Percentiles rank a stretch among this genome's conserved stretches.
These are phyloP conservation scores for Agrypnia vestita DNA, from an alignment of 1,140 invertebrate species.

Conservation along the genomic window DNA sequence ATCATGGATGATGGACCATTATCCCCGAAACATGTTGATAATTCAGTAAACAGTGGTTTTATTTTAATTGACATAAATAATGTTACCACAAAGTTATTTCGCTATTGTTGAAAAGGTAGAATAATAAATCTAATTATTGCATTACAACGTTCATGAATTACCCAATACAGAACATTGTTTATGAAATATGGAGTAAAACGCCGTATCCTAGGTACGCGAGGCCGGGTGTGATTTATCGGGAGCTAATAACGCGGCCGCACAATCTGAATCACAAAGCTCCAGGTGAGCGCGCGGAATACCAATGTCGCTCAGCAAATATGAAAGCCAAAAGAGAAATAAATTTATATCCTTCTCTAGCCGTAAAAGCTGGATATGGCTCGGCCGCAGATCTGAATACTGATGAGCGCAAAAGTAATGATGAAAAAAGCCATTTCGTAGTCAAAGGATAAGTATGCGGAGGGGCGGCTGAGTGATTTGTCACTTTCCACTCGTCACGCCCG, in stretches of 20 bases:
- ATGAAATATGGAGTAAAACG: no score
- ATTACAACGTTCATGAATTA: no score
- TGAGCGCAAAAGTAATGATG: slow-evolving; percentile 55
- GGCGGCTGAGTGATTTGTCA: slow-evolving; percentile 47
- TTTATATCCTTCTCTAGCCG: slow-evolving; percentile 58
- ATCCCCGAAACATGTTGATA: no score
- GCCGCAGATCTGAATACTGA: slow-evolving; percentile 56
- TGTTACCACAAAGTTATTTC: no score
- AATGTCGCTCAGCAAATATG: slow-evolving; percentile 52
- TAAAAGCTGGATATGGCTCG: slow-evolving; percentile 56
- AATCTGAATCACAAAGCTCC: slow-evolving; percentile 58
- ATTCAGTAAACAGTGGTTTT: no score
- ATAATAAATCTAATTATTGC: no score
- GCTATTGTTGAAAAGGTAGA: no score
- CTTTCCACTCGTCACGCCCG: slow-evolving; percentile 37
- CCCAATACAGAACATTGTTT: no score
- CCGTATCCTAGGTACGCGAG: neutral
- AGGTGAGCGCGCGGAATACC: slow-evolving; percentile 56
- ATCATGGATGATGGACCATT: no score
- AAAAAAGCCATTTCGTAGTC: slow-evolving; percentile 54
- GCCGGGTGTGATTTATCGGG: slow-evolving; percentile 53
- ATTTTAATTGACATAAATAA: no score
- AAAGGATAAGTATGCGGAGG: slow-evolving; percentile 42
- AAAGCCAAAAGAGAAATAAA: slow-evolving; percentile 60
- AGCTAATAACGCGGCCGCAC: slow-evolving; percentile 57